Base-by-base conservation (phyloP, 1,140 invertebrate species). In the Drosophila hydei region DNA sequence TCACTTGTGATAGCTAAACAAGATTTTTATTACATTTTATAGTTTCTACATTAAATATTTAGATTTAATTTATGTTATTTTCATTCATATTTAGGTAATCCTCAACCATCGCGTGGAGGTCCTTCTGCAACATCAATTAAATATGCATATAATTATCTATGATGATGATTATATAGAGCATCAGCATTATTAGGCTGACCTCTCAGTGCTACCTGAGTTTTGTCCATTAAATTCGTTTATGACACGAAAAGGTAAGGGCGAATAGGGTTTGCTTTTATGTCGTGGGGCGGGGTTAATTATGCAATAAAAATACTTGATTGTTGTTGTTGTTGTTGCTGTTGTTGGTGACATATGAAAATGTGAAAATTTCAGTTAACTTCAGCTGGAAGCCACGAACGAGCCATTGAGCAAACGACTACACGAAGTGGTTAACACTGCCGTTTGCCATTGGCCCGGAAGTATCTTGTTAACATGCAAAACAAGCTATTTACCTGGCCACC, bases 401-500 rank as follows among this genome's bases (percentile, higher is more conserved):
- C 21, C 27, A 67, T 55, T 21, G 36, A 50, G 64, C 33, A 27
- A 62, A 54, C 54, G 59, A 33, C 67, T 62, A 48, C 50, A 70
- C 30, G 43, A 54, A 42, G 23, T 63, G 59, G 59, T 12, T 63
- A 70, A 42, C 59, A 63, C 67, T 54, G 50, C 50, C 67, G 67
- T 70, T 75, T 72, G 81, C 61, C 71, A 81, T 77, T 81, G 62
- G 71, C 42, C 72, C 81, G 81, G 81, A 87, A 88, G 83, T 87
- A 88, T 87, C 81, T 87, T 88, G 81, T 88, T 87, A 87, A 87
- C 83, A 87, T 87, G 81, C 81, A 87, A 88, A 87, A 87, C 81
- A 83, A 87, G 81, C 75, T 64, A 88, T 87, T 88, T 62, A 63
- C 56, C 60, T 64, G 21, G 48, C 56, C 33, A 43, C 38, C 14